Evolutionary conservation across 23 tunicate species (phyloP), one percentile per base, ranked within the genome.

Genomic region (Trididemnum miniatum): DNA sequence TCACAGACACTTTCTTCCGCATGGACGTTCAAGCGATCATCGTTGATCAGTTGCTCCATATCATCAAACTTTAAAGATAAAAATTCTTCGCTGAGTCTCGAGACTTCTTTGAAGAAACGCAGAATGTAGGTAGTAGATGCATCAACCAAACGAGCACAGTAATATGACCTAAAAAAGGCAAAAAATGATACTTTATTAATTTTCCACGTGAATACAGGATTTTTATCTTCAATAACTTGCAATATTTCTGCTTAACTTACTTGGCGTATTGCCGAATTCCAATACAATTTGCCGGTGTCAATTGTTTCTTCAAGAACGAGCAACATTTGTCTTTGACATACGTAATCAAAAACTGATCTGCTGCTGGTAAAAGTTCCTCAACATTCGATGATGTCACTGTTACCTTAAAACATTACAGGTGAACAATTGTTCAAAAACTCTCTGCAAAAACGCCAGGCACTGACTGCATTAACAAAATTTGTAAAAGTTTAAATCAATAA

Each of bases 261-360:
- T 84, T 90, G 35, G 92, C 97, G 50, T 92, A 92, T 83, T 87
- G 91, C n/a, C 89, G 84, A 24, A 92, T 92, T 39, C 89, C 97
- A 50, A 92, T 83, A 63, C 97, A 92, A 60, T 92, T 92, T 7
- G 76, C 72, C 29, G 88, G 84, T 0, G 89, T 88, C 32, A 92
- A 37, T 60, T 92, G 92, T 27, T 77, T 77, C 51, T 87, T 79
- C 22, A 92, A 86, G 36, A 82, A 92, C 26, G 89, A 49, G 50
- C 89, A 92, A 36, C 97, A 92, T 72, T 92, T 92, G 29, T 92
- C 91, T 83, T 92, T 92, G 33, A 92, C 86, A 71, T 80, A 84
- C n/a, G 74, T 71, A 9, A 92, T 64, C 7, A 88, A 89, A 78
- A 92, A 92, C 69, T 92, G 91, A 63, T 92, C 97, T 32, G 97